Conservation (phyloP, 2,113 vertebrate genomes). For the Amphiprion ocellaris region DNA sequence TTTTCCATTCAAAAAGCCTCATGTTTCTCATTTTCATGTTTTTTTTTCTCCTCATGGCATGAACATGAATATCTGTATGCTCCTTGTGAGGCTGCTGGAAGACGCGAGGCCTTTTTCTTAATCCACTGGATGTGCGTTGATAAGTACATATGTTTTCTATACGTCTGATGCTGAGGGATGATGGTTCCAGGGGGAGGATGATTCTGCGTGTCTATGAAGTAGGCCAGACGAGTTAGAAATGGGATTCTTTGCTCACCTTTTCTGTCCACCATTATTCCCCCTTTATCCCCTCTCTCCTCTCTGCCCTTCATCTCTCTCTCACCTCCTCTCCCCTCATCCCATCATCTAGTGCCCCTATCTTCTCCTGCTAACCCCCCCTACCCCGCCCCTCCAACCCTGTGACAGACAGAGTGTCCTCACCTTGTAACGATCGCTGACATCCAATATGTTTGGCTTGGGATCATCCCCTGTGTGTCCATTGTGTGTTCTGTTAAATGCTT, state of each 20-base stretch:
- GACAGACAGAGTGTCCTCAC: conserved; percentile 72
- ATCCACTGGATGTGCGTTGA: conserved; percentile 16
- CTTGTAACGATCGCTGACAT: conserved; percentile 78
- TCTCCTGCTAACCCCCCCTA: conserved; percentile 11
- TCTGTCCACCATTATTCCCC: conserved; percentile 34
- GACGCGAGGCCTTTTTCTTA: conserved; percentile 18
- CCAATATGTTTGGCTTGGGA: conserved; percentile 77
- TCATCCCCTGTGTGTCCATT: conserved; percentile 77
- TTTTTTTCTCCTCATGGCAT: background rate
- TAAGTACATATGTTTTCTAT: conserved; percentile 16
- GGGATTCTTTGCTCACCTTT: conserved; percentile 54
- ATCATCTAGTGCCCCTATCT: conserved; percentile 27
- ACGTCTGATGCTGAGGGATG: background rate
- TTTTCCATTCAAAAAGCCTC: background rate
- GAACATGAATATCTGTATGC: background rate
- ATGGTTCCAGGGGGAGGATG: background rate
- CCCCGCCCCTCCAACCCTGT: conserved; percentile 36
- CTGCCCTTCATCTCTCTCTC: conserved; percentile 25
- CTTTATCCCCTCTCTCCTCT: conserved; percentile 37
- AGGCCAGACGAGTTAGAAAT: conserved; percentile 29
- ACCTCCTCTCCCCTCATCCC: conserved; percentile 16
- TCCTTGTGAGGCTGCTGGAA: background rate
- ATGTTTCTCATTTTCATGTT: background rate
- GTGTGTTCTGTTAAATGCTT: conserved; percentile 78
- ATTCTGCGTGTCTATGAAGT: background rate